Percentiles rank a stretch among this genome's conserved stretches.
These are phyloP conservation scores for Ametastegia equiseti DNA, from an alignment of 2,888 invertebrate genomes.

Conservation along the genomic window DNA sequence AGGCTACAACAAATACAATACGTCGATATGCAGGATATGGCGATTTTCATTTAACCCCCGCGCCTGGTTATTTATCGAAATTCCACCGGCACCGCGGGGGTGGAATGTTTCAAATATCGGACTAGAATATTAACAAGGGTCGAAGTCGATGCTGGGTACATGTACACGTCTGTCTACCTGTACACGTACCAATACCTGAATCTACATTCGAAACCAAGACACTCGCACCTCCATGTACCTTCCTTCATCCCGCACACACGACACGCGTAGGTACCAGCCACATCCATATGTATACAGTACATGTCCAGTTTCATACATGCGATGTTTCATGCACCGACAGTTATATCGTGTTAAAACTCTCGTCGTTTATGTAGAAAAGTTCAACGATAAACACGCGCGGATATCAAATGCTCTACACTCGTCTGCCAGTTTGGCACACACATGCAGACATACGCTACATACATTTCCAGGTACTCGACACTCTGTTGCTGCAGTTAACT, in stretches of 20 bases:
- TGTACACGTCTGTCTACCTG: not conserved
- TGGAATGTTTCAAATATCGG: constrained; percentile 61
- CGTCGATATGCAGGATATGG: constrained; percentile 1
- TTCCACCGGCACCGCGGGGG: constrained; percentile 58
- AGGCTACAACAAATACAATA: too few relatives aligned
- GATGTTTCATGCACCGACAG: not conserved
- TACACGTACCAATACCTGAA: not conserved
- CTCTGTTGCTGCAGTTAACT: too few relatives aligned
- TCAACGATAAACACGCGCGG: not conserved
- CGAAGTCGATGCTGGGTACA: not conserved
- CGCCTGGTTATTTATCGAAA: constrained; percentile 54
- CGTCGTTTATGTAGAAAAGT: not conserved
- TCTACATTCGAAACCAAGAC: too few relatives aligned
- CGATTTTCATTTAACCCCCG: constrained; percentile 18
- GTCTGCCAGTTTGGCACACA: not conserved
- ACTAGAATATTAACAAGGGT: constrained; percentile 62
- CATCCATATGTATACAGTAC: not conserved
- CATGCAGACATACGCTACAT: not conserved
- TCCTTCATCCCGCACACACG: not conserved
- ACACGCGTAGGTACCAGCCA: too few relatives aligned
- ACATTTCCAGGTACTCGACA: too few relatives aligned
- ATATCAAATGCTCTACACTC: not conserved
- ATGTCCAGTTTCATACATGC: constrained; percentile 8
- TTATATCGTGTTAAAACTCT: not conserved
- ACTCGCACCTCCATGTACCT: not conserved